Base-by-base conservation (phyloP, 2,888 invertebrate genomes). In the Polietes domitor region DNA sequence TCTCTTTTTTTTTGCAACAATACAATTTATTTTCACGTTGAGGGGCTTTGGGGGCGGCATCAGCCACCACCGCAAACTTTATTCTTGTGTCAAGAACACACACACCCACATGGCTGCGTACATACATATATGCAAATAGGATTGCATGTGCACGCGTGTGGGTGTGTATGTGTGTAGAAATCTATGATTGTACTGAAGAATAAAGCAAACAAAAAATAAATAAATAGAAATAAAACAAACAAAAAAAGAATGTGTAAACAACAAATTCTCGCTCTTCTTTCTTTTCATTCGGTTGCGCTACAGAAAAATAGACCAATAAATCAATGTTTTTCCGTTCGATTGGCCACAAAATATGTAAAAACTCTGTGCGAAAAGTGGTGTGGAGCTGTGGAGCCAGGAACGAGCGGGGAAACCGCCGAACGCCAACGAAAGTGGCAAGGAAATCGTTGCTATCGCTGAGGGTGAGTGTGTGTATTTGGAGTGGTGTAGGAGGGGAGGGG, bases 271-370 rank as follows among this genome's bases (percentile, higher is more conserved):
- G 47, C n/a, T 47, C 41, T 37, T 37, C 19, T 41, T 65, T 65
- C 21, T 65, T 21, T 10, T 32, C n/a, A 32, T 32, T 47, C 3
- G 6, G 50, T 50, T 41, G 41, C 37, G 37, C 65, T 19, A 41
- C 37, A 43, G 37, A 32, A 32, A 37, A 53, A 24, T 47, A 50
- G 50, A 47, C 70, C 68, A 77, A 82, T 82, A 82, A 82, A 77
- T 74, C 82, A 82, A 77, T 61, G 77, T 26, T 77, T 71, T 77
- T 77, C 65, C 63, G 41, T 74, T 53, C 77, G 70, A 74, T 74
- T 82, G 61, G 50, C 70, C 70, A 63, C 61, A 74, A 58, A 72
- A 75, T 55, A 55, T 72, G 53, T 63, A 55, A 26, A 32, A 37
- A 53, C 19, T 2, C 21, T 21, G 7, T 37, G n/a, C 2, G 47